Evolutionary conservation across 2,113 vertebrate genomes (phyloP).

Genomic region (Percopsis transmontana): DNA sequence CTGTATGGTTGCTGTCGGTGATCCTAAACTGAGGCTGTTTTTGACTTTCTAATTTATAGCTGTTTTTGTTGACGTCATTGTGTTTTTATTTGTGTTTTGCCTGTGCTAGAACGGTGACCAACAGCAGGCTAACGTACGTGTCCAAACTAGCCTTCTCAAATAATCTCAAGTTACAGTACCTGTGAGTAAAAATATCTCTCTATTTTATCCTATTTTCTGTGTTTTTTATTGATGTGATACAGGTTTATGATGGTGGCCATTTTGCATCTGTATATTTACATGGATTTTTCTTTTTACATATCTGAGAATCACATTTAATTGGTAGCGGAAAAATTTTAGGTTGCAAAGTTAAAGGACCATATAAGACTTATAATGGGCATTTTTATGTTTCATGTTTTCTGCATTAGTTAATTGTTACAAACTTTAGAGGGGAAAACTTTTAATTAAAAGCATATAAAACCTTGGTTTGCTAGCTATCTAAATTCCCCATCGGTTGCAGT

Average conservation of each 20-base stretch:
- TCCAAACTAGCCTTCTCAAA: constrained; percentile 90
- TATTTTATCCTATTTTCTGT: background rate
- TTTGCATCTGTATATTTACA: background rate
- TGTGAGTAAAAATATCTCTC: constrained; percentile 83
- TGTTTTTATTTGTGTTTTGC: constrained; percentile 11
- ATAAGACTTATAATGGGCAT: background rate
- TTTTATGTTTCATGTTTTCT: background rate
- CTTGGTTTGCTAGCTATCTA: background rate
- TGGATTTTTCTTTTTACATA: too few species aligned
- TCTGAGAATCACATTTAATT: too few species aligned
- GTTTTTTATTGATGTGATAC: background rate
- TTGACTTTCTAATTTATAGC: background rate
- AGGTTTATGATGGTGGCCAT: background rate
- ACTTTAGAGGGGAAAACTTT: constrained; percentile 17
- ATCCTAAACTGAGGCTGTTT: background rate
- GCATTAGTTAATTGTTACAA: constrained; percentile 27
- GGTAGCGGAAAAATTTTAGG: too few species aligned
- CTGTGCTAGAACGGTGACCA: constrained; percentile 89
- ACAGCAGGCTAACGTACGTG: constrained; percentile 89
- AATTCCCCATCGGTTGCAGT: background rate
- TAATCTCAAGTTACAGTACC: constrained; percentile 89
- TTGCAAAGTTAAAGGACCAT: too few species aligned
- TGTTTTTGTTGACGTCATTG: background rate
- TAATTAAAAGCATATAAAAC: constrained; percentile 15
- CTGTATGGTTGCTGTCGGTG: background rate